phyloP scores from a whole-genome alignment of 1,140 invertebrate genomes.

The Lucilia sericata region DNA sequence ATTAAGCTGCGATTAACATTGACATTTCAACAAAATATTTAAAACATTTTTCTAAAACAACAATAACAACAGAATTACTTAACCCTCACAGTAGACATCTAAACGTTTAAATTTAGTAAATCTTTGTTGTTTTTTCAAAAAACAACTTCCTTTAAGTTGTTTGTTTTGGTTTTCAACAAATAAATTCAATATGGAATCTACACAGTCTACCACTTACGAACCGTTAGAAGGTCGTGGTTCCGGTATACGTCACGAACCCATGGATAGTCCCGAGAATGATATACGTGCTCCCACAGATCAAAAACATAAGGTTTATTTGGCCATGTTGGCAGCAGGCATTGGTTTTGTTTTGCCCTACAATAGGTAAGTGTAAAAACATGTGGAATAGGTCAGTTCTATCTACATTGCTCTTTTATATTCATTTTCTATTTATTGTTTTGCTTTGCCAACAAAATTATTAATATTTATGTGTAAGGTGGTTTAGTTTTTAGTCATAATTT shows the following conservation, averaged over 20 bases:
- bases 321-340: slow-evolving; percentile 86
- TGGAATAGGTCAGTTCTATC: slow-evolving; percentile 33
- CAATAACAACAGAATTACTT: neutral
- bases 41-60: neutral
- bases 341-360: slow-evolving; percentile 93
- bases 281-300: slow-evolving; percentile 75
- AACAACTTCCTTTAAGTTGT: neutral
- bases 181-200: slow-evolving; percentile 49
- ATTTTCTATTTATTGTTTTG: too few relatives aligned
- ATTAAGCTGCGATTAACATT: slow-evolving; percentile 11
- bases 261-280: slow-evolving; percentile 65
- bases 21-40: neutral
- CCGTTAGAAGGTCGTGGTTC: slow-evolving; percentile 59
- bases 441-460: too few relatives aligned
- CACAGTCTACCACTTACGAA: slow-evolving; percentile 64
- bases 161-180: neutral
- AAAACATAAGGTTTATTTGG: slow-evolving; percentile 82
- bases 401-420: neutral
- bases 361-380: slow-evolving; percentile 71
- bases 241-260: slow-evolving; percentile 55
- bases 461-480: too few relatives aligned
- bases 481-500: too few relatives aligned
- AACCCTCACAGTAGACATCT: neutral
- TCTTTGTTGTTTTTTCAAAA: neutral
- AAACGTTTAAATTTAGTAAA: neutral